Conservation (phyloP, 35 echinoderm and acorn worm species). For the Heliocidaris erythrogramma region DNA sequence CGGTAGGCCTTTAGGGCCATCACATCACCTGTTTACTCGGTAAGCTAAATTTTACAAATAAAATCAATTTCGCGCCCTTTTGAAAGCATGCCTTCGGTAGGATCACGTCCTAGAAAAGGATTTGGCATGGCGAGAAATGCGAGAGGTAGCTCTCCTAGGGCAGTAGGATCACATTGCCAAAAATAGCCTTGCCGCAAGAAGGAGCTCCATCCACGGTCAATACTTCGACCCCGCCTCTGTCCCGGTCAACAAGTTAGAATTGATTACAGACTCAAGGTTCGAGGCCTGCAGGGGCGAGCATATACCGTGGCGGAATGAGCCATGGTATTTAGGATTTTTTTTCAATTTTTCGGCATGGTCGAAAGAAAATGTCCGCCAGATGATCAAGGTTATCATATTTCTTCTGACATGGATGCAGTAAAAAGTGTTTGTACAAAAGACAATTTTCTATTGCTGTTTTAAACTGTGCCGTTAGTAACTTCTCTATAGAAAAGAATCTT, state of each 20-base stretch:
- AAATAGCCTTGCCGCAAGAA: slow-evolving; percentile 1
- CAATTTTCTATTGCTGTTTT: no score
- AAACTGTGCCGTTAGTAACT: no score
- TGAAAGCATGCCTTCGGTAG: background rate
- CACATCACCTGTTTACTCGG: background rate
- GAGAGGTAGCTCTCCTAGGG: background rate
- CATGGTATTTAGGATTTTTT: background rate
- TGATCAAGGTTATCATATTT: no score
- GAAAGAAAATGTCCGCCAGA: no score
- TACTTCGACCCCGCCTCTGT: slow-evolving; percentile 13
- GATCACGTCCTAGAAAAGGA: background rate
- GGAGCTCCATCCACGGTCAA: slow-evolving; percentile 7
- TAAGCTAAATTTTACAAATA: background rate
- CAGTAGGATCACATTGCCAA: background rate
- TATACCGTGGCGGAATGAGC: background rate
- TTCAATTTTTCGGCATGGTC: no score
- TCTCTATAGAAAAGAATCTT: no score
- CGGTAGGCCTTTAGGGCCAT: background rate
- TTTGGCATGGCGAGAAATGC: background rate
- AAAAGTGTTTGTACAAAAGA: no score
- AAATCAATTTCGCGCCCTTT: background rate
- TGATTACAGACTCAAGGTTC: background rate
- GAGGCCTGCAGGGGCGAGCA: background rate
- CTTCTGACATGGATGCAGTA: no score
- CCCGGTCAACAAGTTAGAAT: slow-evolving; percentile 15